Base-by-base conservation (phyloP, 2,113 vertebrate species). In the Anhinga anhinga region DNA sequence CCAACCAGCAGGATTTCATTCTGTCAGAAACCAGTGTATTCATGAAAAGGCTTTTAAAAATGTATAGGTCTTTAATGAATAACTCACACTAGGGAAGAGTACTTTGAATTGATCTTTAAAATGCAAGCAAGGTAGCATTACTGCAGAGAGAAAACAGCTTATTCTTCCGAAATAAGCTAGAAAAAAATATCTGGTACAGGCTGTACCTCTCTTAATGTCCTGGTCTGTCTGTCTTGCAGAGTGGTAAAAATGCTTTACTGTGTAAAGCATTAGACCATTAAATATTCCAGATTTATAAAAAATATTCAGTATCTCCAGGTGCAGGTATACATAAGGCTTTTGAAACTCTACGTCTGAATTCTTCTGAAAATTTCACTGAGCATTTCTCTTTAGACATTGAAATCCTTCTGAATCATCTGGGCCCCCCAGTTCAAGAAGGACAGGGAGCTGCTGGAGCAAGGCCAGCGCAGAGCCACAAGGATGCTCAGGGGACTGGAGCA, bases 1-100 rank as follows among this genome's bases (percentile, higher is more conserved):
- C 44, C 62, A 80, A 34, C 61, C 66, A 88, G 62, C 74, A 93
- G 71, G 65, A 86, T 80, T 83, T 77, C 38, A 45, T 83, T 88
- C 27, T 49, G 91, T 70, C 69, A 67, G 82, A 90, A 90, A 52
- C 16, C 36, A 77, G 62, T 26, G 36, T 76, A 55, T 85, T 86
- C 86, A 62, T 95, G 67, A 86, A 81, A 85, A 42, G 79, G 32
- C 79, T 94, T 79, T 96, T 90, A 83, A 94, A 93, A 94, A 95
- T 38, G 36, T 72, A n/a, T 72, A 42, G 58, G 71, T 76, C 78
- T 88, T 63, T 73, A 87, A 87, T 88, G 90, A 95, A 69, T 83
- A 83, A 90, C 73, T 79, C 84, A 18, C 70, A 16, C 90, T 65
- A 72, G 87, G 92, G 82, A 90, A 38, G 42, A 56, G 58, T 32